Base-by-base conservation (phyloP, 2,888 invertebrate genomes). In the Odontothrips loti region DNA sequence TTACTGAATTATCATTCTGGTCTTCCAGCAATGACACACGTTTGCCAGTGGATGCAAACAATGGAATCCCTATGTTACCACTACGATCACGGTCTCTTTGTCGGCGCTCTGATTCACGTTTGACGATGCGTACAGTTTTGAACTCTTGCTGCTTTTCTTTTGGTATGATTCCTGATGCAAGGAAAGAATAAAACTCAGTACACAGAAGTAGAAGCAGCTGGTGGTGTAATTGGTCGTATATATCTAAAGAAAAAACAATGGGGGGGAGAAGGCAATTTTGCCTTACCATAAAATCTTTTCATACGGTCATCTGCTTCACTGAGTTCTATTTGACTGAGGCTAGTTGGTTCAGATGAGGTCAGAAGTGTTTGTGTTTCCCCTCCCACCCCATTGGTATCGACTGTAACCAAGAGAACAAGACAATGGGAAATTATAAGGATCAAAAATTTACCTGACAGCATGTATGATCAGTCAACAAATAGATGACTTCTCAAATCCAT, bases 51-150 rank as follows among this genome's bases (percentile, higher is more conserved):
- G 83, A 81, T 47, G 83, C 84, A 47, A 84, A 84, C 58, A 86
- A 81, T 3, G 86, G 86, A 48, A 86, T 85, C 9, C 86, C 87
- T 79, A 86, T 85, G 80, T 85, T 86, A 27, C 87, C 88, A 48
- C 90, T 90, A 79, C 94, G 92, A 85, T 95, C 95, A 79, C 95
- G 89, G 85, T 95, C 95, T 80, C 95, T 89, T 86, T 95, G 95
- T 0, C 96, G 90, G 81, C 96, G 91, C 87, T 96, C 96, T 34
- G 96, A 95, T 86, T 96, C 96, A 20, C 96, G 90, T 88, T 97
- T 97, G 0, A 97, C 96, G 85, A 97, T 96, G 82, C 97, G 91
- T 27, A 97, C 97, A 0, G 97, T 97, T 90, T 96, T 96, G 82
- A 95, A 95, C 88, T 96, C 96, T 86, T 94, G 92, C 84, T 88